Conservation (phyloP, 2,888 invertebrate genomes). For the Ctenicera cuprea region DNA sequence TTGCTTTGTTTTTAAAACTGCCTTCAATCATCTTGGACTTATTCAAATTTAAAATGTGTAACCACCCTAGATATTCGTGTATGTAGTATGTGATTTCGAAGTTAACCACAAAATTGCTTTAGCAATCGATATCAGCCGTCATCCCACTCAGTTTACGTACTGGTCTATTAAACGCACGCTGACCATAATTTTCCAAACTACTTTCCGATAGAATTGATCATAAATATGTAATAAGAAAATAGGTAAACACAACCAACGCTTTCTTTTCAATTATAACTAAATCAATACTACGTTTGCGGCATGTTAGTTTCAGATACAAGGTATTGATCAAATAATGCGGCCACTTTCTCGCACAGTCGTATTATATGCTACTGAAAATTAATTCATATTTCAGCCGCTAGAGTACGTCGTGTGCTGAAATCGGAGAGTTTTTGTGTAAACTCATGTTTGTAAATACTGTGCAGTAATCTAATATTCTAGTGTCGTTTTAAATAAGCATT, state of each 20-base stretch:
- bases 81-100: too few relatives aligned
- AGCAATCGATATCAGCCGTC: too few relatives aligned
- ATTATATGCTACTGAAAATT: constrained; percentile 46
- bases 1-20: too few relatives aligned
- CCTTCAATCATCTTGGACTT: too few relatives aligned
- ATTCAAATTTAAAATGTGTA: too few relatives aligned
- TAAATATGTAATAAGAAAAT: constrained; percentile 3
- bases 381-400: constrained; percentile 54
- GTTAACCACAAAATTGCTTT: too few relatives aligned
- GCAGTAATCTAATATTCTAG: constrained; percentile 16
- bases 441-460: constrained; percentile 50
- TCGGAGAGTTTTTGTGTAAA: constrained; percentile 46
- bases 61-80: too few relatives aligned
- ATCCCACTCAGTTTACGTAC: too few relatives aligned
- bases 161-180: neutral
- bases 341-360: constrained; percentile 55
- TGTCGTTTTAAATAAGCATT: neutral
- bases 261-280: constrained; percentile 13
- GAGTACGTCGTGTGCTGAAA: constrained; percentile 55
- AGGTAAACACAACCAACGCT: constrained; percentile 10
- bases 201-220: neutral
- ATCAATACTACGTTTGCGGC: constrained; percentile 42
- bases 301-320: constrained; percentile 31
- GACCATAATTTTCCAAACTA: neutral
- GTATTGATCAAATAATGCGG: constrained; percentile 58